Evolutionary conservation across 2,113 vertebrate species (phyloP).

Genomic region (Vimba vimba): DNA sequence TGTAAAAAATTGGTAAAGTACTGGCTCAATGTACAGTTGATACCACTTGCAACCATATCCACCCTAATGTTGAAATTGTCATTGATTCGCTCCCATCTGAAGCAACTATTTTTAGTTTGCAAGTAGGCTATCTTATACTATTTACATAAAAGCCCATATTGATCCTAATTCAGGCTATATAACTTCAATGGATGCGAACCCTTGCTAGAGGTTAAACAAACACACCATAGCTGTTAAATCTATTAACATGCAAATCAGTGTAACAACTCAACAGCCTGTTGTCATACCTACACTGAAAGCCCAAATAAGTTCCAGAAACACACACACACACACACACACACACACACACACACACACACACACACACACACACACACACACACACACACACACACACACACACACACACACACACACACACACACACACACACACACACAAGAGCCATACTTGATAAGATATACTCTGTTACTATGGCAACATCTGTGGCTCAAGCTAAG

Average conservation of each 20-base stretch:
- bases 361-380: slow-evolving; percentile 63
- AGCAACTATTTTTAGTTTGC: slow-evolving; percentile 71
- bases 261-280: slow-evolving; percentile 77
- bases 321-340: slow-evolving; percentile 33
- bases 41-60: neutral
- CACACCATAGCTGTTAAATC: slow-evolving; percentile 69
- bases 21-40: slow-evolving; percentile 8
- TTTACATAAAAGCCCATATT: slow-evolving; percentile 69
- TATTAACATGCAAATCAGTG: slow-evolving; percentile 81
- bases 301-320: slow-evolving; percentile 79
- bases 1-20: neutral
- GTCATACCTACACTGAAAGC: slow-evolving; percentile 82
- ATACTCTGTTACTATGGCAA: slow-evolving; percentile 85
- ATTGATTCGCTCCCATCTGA: slow-evolving; percentile 57
- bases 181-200: slow-evolving; percentile 68
- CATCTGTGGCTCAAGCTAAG: slow-evolving; percentile 81
- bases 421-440: slow-evolving; percentile 60
- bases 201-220: slow-evolving; percentile 71
- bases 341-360: slow-evolving; percentile 22
- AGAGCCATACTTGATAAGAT: slow-evolving; percentile 84
- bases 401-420: slow-evolving; percentile 60
- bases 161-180: slow-evolving; percentile 62
- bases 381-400: slow-evolving; percentile 33
- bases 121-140: slow-evolving; percentile 63
- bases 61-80: slow-evolving; percentile 59